A percentile compares a stretch with the other conserved stretches of the same genome.
Evolutionary conservation across 1,140 invertebrate genomes (phyloP).

Genomic region (Ceratina japonica): DNA sequence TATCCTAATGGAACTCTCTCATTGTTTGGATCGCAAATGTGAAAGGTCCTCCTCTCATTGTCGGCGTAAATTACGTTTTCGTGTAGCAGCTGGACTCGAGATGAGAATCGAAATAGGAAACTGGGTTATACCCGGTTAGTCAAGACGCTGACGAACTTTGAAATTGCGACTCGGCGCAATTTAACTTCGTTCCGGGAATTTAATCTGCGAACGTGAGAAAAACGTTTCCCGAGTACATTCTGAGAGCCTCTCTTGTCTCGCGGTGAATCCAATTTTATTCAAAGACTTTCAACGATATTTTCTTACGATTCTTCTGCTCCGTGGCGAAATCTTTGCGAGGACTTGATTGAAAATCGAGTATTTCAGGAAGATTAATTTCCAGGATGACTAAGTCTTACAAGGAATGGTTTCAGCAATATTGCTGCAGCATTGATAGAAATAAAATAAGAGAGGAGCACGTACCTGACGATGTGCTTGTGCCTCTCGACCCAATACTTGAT

Average conservation of each 20-base stretch:
- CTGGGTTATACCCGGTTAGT: conserved; percentile 27
- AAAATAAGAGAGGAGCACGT: no score
- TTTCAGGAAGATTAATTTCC: no score
- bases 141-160: conserved; percentile 34
- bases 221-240: not conserved
- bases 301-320: no score
- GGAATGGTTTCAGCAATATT: no score
- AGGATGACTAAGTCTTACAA: no score
- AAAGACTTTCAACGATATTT: no score
- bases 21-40: conserved; percentile 25
- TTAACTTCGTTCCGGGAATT: conserved; percentile 1
- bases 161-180: conserved; percentile 17
- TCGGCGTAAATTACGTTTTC: conserved; percentile 39
- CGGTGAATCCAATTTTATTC: no score
- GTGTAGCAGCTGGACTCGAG: conserved; percentile 12
- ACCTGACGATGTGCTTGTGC: conserved; percentile 92
- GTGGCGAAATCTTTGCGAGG: no score
- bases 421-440: no score
- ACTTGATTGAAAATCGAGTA: no score
- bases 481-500: conserved; percentile 94
- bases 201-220: not conserved
- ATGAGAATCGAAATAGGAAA: conserved; percentile 47
- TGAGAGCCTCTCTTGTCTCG: no score
- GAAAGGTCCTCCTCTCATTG: conserved; percentile 27
- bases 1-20: conserved; percentile 47